Percentiles rank a stretch among this genome's conserved stretches.
phyloP scores from a whole-genome alignment of 1,140 invertebrate genomes.

The Nasonia longicornis region DNA sequence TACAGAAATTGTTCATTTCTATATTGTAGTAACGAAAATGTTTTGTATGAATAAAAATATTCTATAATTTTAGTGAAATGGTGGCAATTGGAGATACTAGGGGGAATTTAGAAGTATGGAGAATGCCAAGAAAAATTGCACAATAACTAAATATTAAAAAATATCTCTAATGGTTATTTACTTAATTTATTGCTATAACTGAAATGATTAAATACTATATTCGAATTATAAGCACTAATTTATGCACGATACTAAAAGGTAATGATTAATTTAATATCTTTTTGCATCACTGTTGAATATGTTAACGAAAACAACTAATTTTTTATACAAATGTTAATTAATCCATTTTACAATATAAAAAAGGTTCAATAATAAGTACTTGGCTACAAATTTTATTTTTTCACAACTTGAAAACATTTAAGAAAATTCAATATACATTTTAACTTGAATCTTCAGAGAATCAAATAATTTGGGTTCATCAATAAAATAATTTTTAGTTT shows the following conservation, averaged over 20 bases:
- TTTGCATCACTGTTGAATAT: background rate
- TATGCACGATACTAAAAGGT: background rate
- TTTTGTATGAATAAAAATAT: background rate
- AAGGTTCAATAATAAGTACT: no score
- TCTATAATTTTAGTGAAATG: constrained; percentile 7
- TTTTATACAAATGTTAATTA: background rate
- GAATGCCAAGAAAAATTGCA: constrained; percentile 53
- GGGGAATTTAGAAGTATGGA: constrained; percentile 64
- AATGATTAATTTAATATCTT: background rate
- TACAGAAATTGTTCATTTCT: background rate
- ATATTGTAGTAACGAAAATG: background rate
- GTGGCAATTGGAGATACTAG: constrained; percentile 54
- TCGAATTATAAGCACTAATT: no score
- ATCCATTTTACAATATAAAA: background rate
- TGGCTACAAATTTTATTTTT: no score
- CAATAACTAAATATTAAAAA: constrained; percentile 46
- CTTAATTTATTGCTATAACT: background rate
- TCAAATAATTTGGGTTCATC: no score
- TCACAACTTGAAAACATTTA: no score
- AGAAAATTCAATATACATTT: no score
- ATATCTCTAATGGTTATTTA: background rate
- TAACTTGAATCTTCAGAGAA: no score
- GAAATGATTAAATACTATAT: no score
- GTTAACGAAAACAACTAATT: background rate
- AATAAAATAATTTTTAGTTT: no score